Evolutionary conservation across 1,140 invertebrate species (phyloP).

Genomic region (Listronotus oregonensis): DNA sequence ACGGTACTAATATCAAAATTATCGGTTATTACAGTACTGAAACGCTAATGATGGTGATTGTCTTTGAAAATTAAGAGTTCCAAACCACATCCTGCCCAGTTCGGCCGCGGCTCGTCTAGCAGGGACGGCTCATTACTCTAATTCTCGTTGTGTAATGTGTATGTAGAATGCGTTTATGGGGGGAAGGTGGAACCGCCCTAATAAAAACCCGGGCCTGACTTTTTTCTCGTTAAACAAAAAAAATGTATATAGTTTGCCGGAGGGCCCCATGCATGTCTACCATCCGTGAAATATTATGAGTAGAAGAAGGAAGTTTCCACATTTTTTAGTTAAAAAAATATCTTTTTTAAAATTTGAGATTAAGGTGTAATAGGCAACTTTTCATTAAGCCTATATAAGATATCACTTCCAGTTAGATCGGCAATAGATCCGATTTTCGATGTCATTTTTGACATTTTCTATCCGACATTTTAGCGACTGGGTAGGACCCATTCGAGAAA

Average conservation of each 20-base stretch:
- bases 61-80: conserved; percentile 33
- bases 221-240: conserved; percentile 44
- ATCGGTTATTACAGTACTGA: conserved; percentile 32
- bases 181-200: conserved; percentile 42
- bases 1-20: conserved; percentile 40
- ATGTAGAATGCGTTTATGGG: conserved; percentile 45
- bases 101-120: conserved; percentile 26
- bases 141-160: conserved; percentile 43
- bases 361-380: too few relatives aligned
- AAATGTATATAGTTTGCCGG: conserved; percentile 39
- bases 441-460: too few relatives aligned
- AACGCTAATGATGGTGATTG: conserved; percentile 39
- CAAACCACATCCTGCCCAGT: conserved; percentile 38
- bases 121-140: conserved; percentile 44
- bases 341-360: too few relatives aligned
- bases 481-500: too few relatives aligned
- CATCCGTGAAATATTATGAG: too few relatives aligned
- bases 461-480: too few relatives aligned
- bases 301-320: too few relatives aligned
- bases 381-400: too few relatives aligned
- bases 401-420: too few relatives aligned
- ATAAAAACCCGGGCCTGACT: conserved; percentile 41
- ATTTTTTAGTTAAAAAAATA: too few relatives aligned
- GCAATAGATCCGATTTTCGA: too few relatives aligned
- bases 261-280: conserved; percentile 38